These are phyloP conservation scores for Zapus hudsonius DNA, from an alignment of 2,113 vertebrate genomes.

Conservation along the genomic window DNA sequence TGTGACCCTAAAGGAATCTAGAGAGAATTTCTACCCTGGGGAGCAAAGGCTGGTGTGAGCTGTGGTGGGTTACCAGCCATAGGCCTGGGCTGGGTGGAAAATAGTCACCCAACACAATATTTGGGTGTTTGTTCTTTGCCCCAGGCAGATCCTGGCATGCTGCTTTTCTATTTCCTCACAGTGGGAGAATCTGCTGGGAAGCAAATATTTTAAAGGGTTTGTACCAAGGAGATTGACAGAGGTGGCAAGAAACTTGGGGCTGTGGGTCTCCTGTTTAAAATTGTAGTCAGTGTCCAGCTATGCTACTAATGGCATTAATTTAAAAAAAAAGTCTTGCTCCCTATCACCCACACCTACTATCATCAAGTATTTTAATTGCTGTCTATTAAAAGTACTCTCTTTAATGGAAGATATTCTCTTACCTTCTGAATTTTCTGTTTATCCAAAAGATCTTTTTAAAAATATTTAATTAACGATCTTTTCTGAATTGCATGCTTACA, in stretches of 20 bases:
- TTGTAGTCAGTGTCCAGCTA: neutral
- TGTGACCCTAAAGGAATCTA: neutral
- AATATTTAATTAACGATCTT: neutral
- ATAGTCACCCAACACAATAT: neutral
- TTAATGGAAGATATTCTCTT: neutral
- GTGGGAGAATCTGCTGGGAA: neutral
- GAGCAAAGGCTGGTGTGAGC: neutral
- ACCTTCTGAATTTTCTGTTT: neutral
- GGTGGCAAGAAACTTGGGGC: neutral
- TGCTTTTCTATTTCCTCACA: too few species aligned
- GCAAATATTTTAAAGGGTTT: neutral
- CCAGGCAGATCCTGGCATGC: neutral
- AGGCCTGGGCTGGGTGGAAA: neutral
- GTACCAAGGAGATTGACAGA: neutral
- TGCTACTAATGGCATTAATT: neutral
- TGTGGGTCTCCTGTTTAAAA: too few species aligned
- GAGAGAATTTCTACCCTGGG: neutral
- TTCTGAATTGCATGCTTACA: neutral
- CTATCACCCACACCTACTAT: neutral
- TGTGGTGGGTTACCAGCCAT: too few species aligned
- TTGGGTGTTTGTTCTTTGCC: slow-evolving; percentile 31
- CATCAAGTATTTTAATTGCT: neutral
- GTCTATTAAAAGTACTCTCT: neutral
- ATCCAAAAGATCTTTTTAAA: neutral
- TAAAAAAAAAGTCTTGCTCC: neutral